Base-by-base conservation (phyloP, 2,797 vertebrate genomes). In the Lophius americanus region DNA sequence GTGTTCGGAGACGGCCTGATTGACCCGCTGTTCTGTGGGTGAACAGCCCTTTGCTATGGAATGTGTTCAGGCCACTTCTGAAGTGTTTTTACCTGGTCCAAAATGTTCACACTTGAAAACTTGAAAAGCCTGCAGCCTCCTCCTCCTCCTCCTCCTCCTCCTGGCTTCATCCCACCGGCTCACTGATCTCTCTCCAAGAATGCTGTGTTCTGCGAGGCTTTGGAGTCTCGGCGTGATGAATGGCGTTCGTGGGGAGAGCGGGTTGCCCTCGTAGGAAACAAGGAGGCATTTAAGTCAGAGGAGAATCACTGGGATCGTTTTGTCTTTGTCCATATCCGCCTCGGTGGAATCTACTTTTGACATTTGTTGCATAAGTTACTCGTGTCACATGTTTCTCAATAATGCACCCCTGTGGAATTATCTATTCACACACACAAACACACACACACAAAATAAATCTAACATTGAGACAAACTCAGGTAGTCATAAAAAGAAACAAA, bases 141-240 rank as follows among this genome's bases (percentile, higher is more conserved):
- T 23, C 23, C 23, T 23, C 23, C 23, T 23, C 23, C 23, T 23
- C 23, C 23, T 23, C 9, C 50, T 46, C 13, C 57, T 33, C 63
- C 71, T 12, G 42, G 7, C 55, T 42, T 7, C 54, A 67, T 35
- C 55, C 48, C 38, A 32, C 59, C 11, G 48, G 33, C 38, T 59
- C 13, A 37, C 32, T 7, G 9, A 42, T 56, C 51, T 52, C 36
- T 33, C 51, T 56, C 38, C 70, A 52, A 33, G 53, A 44, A 33
- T 39, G 13, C 9, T 8, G 42, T 32, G 43, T 36, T 47, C 6
- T 13, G 46, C 8, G 5, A 1, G 42, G 13, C 36, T 61, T 52
- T 72, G 42, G 55, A 36, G 51, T 32, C 36, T 37, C 32, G 4
- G 5, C 11, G 9, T 11, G 44, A 52, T 42, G 11, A 32, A 42